Evolutionary conservation across 64 coral and sea anemone genomes (phyloP).

Genomic region (Porites australiensis): DNA sequence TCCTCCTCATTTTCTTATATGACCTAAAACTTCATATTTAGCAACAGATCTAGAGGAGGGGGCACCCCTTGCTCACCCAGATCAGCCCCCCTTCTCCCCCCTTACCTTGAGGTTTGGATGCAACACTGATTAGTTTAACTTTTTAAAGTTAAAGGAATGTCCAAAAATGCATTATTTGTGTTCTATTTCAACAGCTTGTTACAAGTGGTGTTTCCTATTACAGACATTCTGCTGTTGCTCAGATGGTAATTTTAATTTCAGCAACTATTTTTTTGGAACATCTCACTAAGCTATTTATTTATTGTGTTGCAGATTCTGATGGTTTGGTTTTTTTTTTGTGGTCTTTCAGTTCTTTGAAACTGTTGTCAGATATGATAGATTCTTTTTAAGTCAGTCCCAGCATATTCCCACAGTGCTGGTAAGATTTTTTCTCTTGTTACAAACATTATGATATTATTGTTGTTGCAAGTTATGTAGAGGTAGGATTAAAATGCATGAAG

Average conservation of each 20-base stretch:
- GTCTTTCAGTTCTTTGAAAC: constrained; percentile 96
- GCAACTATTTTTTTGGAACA: neutral
- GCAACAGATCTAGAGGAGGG: no score
- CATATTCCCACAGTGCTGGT: constrained; percentile 91
- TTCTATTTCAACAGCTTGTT: constrained; percentile 50
- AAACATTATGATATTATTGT: no score
- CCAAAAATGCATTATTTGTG: neutral
- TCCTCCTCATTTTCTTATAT: no score
- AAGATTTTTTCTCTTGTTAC: neutral
- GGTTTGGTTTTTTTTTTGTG: neutral
- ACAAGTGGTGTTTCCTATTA: constrained; percentile 82
- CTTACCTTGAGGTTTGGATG: no score
- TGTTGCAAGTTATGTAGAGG: no score
- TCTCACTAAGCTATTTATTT: neutral
- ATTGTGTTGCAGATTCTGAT: neutral
- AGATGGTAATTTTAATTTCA: constrained; percentile 50
- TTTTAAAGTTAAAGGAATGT: no score
- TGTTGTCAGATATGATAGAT: constrained; percentile 90
- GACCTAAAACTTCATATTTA: no score
- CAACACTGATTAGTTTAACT: no score
- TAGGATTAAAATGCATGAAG: no score
- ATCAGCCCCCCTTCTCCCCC: no score
- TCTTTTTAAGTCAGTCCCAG: constrained; percentile 74
- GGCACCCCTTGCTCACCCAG: no score
- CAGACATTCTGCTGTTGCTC: constrained; percentile 79